Conservation (phyloP, 2,113 vertebrate species). For the Circaetus cinerascens region DNA sequence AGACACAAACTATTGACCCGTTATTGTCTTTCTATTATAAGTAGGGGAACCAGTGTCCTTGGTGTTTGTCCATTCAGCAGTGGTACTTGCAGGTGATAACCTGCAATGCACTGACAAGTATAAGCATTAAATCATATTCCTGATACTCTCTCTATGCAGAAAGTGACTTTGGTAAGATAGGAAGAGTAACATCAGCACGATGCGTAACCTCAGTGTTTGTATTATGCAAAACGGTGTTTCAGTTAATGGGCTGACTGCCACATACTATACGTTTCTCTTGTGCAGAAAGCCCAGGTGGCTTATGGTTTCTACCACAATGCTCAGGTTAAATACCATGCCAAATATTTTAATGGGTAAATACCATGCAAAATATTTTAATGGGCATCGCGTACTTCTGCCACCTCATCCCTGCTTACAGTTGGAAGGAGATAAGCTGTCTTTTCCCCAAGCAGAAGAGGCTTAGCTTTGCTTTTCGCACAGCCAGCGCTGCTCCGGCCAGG, state of each 20-base stretch:
- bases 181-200: not conserved
- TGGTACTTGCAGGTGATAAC: not conserved
- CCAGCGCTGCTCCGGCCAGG: not conserved
- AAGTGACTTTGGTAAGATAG: not conserved
- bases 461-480: not conserved
- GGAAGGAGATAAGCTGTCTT: not conserved
- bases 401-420: not conserved
- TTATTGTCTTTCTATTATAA: not conserved
- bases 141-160: not conserved
- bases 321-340: not conserved
- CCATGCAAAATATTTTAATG: not conserved
- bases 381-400: fast-evolving
- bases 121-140: not conserved
- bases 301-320: not conserved
- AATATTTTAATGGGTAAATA: not conserved
- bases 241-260: not conserved
- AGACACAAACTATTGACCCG: not conserved
- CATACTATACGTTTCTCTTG: not conserved
- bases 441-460: not conserved
- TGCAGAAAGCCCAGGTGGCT: not conserved
- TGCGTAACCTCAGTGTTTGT: not conserved
- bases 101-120: not conserved
- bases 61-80: not conserved
- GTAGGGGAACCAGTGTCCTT: not conserved
- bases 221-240: not conserved